Evolutionary conservation across 2,113 vertebrate genomes (phyloP).

Genomic region (Procapra przewalskii): DNA sequence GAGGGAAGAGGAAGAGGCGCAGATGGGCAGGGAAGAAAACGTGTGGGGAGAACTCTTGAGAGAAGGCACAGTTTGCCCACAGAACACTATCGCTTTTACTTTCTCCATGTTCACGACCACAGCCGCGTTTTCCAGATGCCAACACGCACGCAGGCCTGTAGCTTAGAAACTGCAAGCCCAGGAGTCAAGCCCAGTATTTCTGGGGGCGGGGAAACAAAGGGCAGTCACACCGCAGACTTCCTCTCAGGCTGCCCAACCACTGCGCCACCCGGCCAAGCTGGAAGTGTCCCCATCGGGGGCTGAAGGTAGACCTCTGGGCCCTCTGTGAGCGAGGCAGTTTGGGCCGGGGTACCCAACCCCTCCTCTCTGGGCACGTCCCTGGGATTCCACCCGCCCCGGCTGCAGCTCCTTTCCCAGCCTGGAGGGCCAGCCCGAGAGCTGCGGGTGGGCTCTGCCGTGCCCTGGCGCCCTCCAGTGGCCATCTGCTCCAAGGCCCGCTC

Average conservation of each 20-base stretch:
- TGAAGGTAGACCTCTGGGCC: neutral
- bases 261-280: neutral
- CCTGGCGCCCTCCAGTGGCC: neutral
- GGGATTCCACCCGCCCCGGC: neutral
- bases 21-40: neutral
- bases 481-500: neutral
- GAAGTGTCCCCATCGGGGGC: neutral
- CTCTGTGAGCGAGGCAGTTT: neutral
- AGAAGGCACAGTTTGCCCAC: neutral
- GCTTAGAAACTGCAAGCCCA: neutral
- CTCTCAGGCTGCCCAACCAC: neutral
- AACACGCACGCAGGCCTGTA: neutral
- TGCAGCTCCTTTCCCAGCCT: neutral
- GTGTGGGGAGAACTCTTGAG: neutral
- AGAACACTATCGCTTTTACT: neutral
- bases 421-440: neutral
- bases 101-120: neutral
- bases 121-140: neutral
- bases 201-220: neutral
- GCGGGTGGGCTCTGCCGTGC: conserved; percentile 27
- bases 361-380: neutral
- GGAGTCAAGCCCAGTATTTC: neutral
- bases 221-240: no score
- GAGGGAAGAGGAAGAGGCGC: neutral
- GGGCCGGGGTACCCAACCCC: neutral